phyloP scores from a whole-genome alignment of 2,797 vertebrate genomes.

The Lerista edwardsae region DNA sequence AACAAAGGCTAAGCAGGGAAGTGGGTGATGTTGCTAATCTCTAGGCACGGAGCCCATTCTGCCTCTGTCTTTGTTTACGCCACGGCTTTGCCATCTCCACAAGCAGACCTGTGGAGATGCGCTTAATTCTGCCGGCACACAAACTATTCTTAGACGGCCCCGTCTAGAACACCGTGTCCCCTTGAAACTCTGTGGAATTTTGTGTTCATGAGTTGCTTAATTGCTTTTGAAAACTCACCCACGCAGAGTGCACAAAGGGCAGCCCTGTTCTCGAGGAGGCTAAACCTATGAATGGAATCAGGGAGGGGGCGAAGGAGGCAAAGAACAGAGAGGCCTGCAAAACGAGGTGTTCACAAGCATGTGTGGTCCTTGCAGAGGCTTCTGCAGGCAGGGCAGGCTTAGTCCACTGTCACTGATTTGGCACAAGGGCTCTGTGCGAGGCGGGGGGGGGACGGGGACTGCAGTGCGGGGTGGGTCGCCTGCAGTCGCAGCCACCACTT shows the following conservation, averaged over 20 bases:
- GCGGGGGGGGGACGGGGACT: no score
- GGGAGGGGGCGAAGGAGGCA: not conserved
- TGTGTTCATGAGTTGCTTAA: conserved; percentile 24
- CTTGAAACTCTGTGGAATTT: conserved; percentile 25
- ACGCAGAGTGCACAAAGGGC: not conserved
- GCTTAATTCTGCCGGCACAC: not conserved
- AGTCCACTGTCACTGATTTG: no score
- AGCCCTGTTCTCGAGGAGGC: not conserved
- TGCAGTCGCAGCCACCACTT: no score
- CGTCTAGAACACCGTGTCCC: not conserved
- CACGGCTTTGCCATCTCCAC: not conserved
- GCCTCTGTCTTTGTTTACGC: no score
- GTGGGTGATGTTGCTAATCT: no score
- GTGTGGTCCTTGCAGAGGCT: not conserved
- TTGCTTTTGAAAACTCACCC: conserved; percentile 26
- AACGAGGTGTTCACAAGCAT: not conserved
- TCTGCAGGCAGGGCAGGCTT: not conserved
- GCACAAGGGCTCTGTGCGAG: no score
- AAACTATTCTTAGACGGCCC: conserved; percentile 15
- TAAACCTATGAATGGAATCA: not conserved
- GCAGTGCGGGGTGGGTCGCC: no score
- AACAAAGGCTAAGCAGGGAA: no score
- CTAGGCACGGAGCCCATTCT: no score
- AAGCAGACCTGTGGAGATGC: not conserved
- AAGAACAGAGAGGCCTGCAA: not conserved